Conservation (phyloP, 1,140 invertebrate genomes). For the Ephestia elutella region DNA sequence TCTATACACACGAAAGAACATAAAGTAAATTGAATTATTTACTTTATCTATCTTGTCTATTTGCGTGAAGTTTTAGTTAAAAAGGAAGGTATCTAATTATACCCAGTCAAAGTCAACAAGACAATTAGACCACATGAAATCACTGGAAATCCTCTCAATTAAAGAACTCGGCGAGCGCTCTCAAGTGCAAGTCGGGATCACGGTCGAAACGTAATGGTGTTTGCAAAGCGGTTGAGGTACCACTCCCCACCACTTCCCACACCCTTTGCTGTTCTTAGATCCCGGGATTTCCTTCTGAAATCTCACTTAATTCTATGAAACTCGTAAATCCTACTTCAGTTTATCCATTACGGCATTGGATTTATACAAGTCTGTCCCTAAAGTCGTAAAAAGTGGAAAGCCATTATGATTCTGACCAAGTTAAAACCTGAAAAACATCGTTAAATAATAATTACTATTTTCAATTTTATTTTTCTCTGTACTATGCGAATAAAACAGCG, state of each 20-base stretch:
- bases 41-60: too few relatives aligned
- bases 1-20: too few relatives aligned
- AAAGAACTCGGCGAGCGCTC: conserved; percentile 12
- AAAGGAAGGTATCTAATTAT: too few relatives aligned
- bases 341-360: background rate
- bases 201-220: conserved; percentile 28
- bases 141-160: conserved; percentile 21
- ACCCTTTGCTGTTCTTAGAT: conserved; percentile 10
- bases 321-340: conserved; percentile 19
- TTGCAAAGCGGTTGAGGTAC: conserved; percentile 21
- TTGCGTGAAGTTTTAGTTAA: too few relatives aligned
- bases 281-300: conserved; percentile 15
- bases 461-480: too few relatives aligned
- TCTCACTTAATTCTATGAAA: conserved; percentile 21
- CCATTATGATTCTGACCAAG: background rate
- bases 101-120: too few relatives aligned
- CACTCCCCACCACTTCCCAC: background rate
- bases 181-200: conserved; percentile 19
- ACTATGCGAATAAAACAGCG: background rate
- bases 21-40: too few relatives aligned
- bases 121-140: conserved; percentile 1
- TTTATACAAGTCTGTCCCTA: background rate
- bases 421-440: background rate
- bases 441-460: too few relatives aligned
- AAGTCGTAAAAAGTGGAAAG: background rate